A percentile compares a stretch with the other conserved stretches of the same genome.
phyloP scores from a whole-genome alignment of 2,888 invertebrate species.

The Actias luna region DNA sequence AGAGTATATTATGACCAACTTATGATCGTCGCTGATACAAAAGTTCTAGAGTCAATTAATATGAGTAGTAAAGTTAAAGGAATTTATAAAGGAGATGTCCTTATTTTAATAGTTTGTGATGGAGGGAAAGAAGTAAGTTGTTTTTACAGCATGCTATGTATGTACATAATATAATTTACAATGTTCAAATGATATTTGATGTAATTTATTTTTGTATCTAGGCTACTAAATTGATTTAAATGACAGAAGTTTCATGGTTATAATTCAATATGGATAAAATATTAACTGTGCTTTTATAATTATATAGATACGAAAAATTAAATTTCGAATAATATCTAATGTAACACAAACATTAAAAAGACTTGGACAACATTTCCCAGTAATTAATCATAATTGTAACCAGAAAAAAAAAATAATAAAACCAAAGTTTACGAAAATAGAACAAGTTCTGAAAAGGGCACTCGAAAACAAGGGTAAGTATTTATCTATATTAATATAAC shows the following conservation, averaged over 20 bases:
- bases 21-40: constrained; percentile 47
- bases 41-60: constrained; percentile 60
- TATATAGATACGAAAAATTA: constrained; percentile 60
- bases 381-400: constrained; percentile 40
- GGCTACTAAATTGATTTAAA: no score
- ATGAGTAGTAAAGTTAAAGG: constrained; percentile 61
- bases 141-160: no score
- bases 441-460: constrained; percentile 51
- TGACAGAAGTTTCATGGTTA: no score
- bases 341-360: constrained; percentile 38
- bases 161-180: no score
- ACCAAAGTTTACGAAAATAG: constrained; percentile 46
- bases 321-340: constrained; percentile 57
- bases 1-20: constrained; percentile 58
- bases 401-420: constrained; percentile 25
- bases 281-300: background rate
- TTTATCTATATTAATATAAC: background rate
- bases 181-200: no score
- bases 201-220: no score
- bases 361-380: constrained; percentile 52
- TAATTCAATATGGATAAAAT: no score
- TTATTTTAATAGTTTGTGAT: constrained; percentile 52
- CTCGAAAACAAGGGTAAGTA: constrained; percentile 46
- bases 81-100: constrained; percentile 57
- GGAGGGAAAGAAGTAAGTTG: constrained; percentile 46